These are phyloP conservation scores for Rhynchotus rufescens DNA, from an alignment of 2,797 vertebrate species.

Conservation along the genomic window DNA sequence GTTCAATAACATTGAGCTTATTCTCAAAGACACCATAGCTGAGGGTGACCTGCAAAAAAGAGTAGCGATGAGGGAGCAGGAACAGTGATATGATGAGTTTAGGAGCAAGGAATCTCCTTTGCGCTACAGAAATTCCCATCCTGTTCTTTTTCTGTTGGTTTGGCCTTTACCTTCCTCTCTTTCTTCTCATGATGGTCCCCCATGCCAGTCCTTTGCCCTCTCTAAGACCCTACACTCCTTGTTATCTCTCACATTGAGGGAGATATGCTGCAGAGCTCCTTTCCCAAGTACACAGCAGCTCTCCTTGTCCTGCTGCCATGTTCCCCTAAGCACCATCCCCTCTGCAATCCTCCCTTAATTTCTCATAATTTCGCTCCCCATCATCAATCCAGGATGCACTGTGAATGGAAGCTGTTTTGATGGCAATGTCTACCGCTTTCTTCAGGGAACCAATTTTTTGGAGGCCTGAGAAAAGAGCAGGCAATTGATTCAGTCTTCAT, in stretches of 20 bases:
- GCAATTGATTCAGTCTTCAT: background rate
- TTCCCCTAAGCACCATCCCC: background rate
- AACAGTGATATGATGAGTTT: background rate
- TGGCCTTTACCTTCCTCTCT: background rate
- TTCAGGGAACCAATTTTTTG: background rate
- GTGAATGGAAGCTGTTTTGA: background rate
- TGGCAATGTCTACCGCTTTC: slow-evolving; percentile 15
- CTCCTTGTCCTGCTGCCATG: background rate
- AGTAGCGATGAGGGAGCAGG: background rate
- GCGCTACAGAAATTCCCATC: background rate
- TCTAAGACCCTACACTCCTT: background rate
- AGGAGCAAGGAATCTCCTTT: background rate
- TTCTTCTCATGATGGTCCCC: background rate
- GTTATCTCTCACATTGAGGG: background rate
- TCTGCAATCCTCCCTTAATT: background rate
- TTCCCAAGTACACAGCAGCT: background rate
- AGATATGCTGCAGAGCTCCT: background rate
- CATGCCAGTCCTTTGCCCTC: background rate
- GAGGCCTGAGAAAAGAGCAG: slow-evolving; percentile 10
- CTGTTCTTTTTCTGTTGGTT: background rate
- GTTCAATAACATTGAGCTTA: slow-evolving; percentile 89
- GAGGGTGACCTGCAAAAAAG: slow-evolving; percentile 87
- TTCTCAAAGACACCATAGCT: slow-evolving; percentile 92
- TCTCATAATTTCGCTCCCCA: background rate
- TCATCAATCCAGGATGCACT: background rate